Evolutionary conservation across 2,113 vertebrate genomes (phyloP).

Genomic region (Strix uralensis): DNA sequence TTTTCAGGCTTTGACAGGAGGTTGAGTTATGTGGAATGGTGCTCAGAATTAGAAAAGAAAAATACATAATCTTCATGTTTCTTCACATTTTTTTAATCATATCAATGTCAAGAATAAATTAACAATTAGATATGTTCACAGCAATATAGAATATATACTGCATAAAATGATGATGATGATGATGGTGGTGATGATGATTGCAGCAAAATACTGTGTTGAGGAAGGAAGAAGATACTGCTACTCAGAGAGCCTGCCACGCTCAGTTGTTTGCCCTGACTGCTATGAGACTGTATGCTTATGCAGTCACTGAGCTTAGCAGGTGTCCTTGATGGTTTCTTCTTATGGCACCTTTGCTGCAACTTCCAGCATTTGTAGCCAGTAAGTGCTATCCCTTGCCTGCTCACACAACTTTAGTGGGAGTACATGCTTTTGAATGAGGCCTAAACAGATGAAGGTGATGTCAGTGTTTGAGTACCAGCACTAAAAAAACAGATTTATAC

Average conservation of each 20-base stretch:
- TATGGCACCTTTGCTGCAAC: neutral
- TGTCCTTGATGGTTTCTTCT: neutral
- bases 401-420: neutral
- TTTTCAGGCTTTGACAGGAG: neutral
- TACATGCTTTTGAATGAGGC: neutral
- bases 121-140: neutral
- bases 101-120: neutral
- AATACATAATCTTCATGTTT: neutral
- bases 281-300: neutral
- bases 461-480: neutral
- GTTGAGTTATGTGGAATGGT: neutral
- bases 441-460: neutral
- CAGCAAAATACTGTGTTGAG: neutral
- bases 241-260: neutral
- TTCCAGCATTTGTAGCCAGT: neutral
- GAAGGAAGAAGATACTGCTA: neutral
- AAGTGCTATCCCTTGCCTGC: neutral
- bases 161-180: neutral
- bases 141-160: neutral
- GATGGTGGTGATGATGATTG: neutral
- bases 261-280: neutral
- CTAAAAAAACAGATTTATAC: neutral
- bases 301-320: neutral
- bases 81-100: neutral
- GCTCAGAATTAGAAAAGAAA: neutral